Base-by-base conservation (phyloP, 1,140 invertebrate species). In the Drosophila novamexicana region DNA sequence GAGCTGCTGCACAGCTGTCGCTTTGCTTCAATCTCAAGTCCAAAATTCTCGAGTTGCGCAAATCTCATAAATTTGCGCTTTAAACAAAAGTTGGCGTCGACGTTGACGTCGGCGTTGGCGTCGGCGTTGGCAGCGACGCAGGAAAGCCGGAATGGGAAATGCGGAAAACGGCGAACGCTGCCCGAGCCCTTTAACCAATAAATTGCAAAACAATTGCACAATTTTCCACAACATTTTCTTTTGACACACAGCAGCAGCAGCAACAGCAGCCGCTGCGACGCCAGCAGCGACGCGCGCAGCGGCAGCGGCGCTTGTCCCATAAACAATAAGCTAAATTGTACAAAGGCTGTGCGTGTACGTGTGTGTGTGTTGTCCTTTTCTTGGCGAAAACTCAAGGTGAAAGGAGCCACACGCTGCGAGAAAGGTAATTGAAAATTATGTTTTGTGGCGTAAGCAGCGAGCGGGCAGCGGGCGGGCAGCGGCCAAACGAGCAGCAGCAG, bases 131-230 rank as follows among this genome's bases (percentile, higher is more conserved):
- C 65, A 22, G 56, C 72, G 22, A 14, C 61, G 59, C 37, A 67
- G 53, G 68, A 74, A 22, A 47, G 8, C 44, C 54, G 40, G 14
- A 39, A 47, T 39, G 37, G 37, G 22, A 37, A 22, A 22, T 22
- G 22, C 22, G 22, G 22, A 22, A 22, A 22, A 42, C 18, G 7
- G 18, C 16, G 40, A 16, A 45, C 22, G 54, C 18, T 45, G 50
- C 44, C 53, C 64, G 63, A 76, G 77, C 77, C 86, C 69, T 79
- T 89, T 61, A 63, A 72, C 82, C 82, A 90, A 90, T 90, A 90
- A 90, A 90, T 90, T 86, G 88, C 88, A 68, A 90, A 86, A 90
- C 86, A 90, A 90, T 90, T 90, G 82, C 82, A 84, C 88, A 90
- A 90, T 90, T 90, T 90, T 90, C 80, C 86, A 90, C 65, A 90